Evolutionary conservation across 2,888 invertebrate genomes (phyloP), one percentile per base, ranked within the genome.

Genomic region (Sinotaia quadrata): DNA sequence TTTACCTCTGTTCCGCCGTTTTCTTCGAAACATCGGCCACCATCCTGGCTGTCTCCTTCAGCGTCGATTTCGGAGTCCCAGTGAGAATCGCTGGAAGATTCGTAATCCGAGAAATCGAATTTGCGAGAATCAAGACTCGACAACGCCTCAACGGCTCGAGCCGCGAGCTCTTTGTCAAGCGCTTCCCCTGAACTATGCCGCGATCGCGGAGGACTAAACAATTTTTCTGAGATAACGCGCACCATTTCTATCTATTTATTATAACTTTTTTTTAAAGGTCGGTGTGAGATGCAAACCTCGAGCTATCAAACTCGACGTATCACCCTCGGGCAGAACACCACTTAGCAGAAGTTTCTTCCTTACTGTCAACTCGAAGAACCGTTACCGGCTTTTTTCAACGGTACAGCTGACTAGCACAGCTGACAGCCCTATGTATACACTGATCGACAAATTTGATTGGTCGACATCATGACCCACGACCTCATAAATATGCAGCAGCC

Each of bases 171-270:
- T 61, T 75, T 74, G 66, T 75, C 75, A 36, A 66, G 71, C 49
- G 78, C 77, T 58, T 81, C 80, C n/a, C 80, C 80, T 21, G 80
- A 81, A 56, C 77, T 79, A 61, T 81, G 80, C 24, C 80, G 76
- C 62, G 79, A 79, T 68, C 80, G 71, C 15, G 79, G 80, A 15
- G 78, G 78, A 27, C 70, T 73, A 49, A 73, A 73, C 37, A 78
- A 78, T 67, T 76, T 75, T 33, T 75, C 74, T 49, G 77, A 78
- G 31, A 80, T 73, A 10, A 80, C 75, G 31, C 80, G 77, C 71
- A 80, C 80, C 80, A 80, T 80, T 65, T 29, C n/a, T n/a, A n/a
- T n/a, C n/a, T n/a, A n/a, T n/a, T n/a, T n/a, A n/a, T n/a, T n/a
- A n/a, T n/a, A n/a, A n/a, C n/a, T n/a, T n/a, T n/a, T n/a, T n/a